Evolutionary conservation across 2,888 invertebrate genomes (phyloP).

Genomic region (Brenthis ino): DNA sequence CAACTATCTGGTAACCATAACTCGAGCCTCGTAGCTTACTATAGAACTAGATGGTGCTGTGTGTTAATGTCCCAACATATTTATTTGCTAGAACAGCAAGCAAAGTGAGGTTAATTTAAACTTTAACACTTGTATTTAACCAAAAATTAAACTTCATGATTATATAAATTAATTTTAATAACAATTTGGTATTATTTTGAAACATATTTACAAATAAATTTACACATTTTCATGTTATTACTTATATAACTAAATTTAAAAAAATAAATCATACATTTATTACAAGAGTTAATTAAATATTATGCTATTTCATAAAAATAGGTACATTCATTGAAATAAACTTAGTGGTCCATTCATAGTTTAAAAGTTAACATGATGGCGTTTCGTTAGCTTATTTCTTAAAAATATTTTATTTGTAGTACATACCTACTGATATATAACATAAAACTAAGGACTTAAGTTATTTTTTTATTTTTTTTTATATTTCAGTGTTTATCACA

Average conservation of each 20-base stretch:
- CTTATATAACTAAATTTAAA: slow-evolving; percentile 4
- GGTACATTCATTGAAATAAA: background rate
- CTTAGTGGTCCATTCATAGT: background rate
- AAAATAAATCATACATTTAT: background rate
- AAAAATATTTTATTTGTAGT: background rate
- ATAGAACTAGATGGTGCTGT: too few relatives aligned
- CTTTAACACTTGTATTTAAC: too few relatives aligned
- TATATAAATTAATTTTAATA: slow-evolving; percentile 42
- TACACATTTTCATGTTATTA: slow-evolving; percentile 34
- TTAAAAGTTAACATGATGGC: slow-evolving; percentile 2
- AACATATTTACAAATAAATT: slow-evolving; percentile 49
- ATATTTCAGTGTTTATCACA: too few relatives aligned
- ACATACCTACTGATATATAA: background rate
- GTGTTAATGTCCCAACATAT: too few relatives aligned
- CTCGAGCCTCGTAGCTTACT: too few relatives aligned
- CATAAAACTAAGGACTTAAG: background rate
- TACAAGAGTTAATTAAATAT: background rate
- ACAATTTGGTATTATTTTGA: slow-evolving; percentile 52
- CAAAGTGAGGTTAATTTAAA: too few relatives aligned
- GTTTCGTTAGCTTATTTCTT: background rate
- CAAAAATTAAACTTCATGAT: slow-evolving; percentile 3
- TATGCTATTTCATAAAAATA: background rate
- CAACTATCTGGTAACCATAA: too few relatives aligned
- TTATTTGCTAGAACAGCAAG: too few relatives aligned
- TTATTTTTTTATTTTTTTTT: background rate